Evolutionary conservation across 2,888 invertebrate species (phyloP).

Genomic region (Pomacea canaliculata): DNA sequence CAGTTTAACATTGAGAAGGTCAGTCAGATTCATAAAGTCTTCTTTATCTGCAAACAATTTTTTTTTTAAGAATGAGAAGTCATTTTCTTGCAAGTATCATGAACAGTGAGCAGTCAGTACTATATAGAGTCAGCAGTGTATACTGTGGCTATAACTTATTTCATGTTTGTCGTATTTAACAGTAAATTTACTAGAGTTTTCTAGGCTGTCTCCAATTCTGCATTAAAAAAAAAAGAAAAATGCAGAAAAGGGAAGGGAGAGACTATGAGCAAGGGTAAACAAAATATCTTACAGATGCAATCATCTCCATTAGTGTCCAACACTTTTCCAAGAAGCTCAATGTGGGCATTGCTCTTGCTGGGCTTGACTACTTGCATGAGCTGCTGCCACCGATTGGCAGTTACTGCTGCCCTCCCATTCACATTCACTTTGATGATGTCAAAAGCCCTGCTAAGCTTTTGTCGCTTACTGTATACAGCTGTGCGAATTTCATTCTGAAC

Average conservation of each 20-base stretch:
- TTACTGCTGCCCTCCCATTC: constrained; percentile 49
- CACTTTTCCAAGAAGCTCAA: constrained; percentile 69
- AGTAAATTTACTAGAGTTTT: too few relatives aligned
- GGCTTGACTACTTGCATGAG: constrained; percentile 64
- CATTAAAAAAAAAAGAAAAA: too few relatives aligned
- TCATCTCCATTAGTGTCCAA: constrained; percentile 66
- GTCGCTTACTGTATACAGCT: constrained; percentile 66
- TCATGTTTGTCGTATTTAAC: too few relatives aligned
- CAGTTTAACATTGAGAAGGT: constrained; percentile 70
- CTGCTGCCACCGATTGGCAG: constrained; percentile 61
- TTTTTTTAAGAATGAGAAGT: neutral
- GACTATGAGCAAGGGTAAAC: too few relatives aligned
- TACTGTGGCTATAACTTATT: too few relatives aligned
- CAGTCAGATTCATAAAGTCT: constrained; percentile 70
- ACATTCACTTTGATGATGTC: constrained; percentile 61
- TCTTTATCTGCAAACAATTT: constrained; percentile 53
- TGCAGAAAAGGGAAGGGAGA: too few relatives aligned
- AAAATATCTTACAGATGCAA: constrained; percentile 42
- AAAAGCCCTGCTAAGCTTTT: constrained; percentile 68
- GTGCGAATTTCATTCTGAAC: constrained; percentile 62
- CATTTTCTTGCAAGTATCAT: neutral
- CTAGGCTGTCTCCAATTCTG: too few relatives aligned
- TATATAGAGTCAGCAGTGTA: too few relatives aligned
- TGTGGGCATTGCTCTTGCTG: constrained; percentile 53
- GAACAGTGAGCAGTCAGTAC: too few relatives aligned